Conservation (phyloP, 2,113 vertebrate genomes). For the Rissa tridactyla region DNA sequence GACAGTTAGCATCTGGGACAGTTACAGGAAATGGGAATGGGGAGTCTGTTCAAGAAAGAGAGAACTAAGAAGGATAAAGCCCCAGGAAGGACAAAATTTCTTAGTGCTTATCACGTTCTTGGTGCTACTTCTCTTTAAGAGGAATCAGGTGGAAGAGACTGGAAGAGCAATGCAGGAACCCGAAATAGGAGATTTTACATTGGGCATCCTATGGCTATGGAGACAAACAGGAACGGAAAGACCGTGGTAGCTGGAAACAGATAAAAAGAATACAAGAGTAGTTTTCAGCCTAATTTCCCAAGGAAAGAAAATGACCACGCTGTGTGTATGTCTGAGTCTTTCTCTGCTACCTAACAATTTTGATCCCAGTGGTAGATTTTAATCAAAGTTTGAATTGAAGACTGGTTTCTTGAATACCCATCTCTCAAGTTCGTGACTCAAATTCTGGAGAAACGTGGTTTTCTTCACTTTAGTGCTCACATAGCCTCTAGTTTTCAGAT, state of each 20-base stretch:
- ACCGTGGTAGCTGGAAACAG: neutral
- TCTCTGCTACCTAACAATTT: neutral
- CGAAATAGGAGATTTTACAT: neutral
- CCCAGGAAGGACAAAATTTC: neutral
- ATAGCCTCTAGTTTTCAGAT: neutral
- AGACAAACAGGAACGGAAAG: neutral
- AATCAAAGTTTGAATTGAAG: neutral
- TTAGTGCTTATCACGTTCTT: neutral
- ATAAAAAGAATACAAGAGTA: neutral
- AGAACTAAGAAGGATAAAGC: neutral
- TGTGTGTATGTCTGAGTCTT: neutral
- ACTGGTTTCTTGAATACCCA: neutral
- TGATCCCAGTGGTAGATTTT: neutral
- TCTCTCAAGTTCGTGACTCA: neutral
- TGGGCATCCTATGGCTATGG: neutral
- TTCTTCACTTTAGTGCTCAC: neutral
- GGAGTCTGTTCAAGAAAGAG: neutral
- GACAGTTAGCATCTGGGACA: neutral
- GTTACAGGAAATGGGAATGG: neutral
- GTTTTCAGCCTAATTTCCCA: neutral
- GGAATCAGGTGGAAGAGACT: neutral
- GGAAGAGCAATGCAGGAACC: neutral
- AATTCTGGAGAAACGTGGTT: neutral
- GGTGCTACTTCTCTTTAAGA: neutral
- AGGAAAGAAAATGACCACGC: neutral